Percentiles rank a stretch among this genome's conserved stretches.
Conservation (phyloP, 2,888 invertebrate genomes). For the Clostera curtula region DNA sequence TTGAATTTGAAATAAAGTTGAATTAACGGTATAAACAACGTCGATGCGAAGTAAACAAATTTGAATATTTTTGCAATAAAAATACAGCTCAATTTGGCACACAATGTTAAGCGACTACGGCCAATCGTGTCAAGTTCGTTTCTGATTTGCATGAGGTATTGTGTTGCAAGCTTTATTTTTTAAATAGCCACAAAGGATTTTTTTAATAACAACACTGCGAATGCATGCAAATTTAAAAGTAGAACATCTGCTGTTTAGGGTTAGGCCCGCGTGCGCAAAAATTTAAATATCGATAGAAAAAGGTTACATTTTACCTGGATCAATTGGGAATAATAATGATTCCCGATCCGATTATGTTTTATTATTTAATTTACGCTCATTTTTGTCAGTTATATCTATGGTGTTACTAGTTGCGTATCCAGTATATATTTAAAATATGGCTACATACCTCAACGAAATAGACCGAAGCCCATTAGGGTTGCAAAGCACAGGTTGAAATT, state of each 20-base stretch:
- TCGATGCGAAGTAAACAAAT: constrained; percentile 35
- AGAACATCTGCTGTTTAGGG: constrained; percentile 62
- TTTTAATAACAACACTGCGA: constrained; percentile 65
- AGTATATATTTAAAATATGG: too few relatives aligned
- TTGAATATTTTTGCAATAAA: constrained; percentile 20
- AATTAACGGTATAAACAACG: constrained; percentile 34
- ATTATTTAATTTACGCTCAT: too few relatives aligned
- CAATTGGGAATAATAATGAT: neutral
- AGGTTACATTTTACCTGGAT: constrained; percentile 18
- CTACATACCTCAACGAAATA: too few relatives aligned
- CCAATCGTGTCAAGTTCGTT: constrained; percentile 26
- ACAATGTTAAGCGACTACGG: constrained; percentile 18
- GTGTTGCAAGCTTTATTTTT: constrained; percentile 66
- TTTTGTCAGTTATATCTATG: too few relatives aligned
- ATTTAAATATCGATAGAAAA: constrained; percentile 26
- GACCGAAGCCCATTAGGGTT: too few relatives aligned
- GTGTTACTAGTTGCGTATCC: too few relatives aligned
- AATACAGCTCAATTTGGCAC: constrained; percentile 35
- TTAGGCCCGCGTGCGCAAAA: constrained; percentile 23
- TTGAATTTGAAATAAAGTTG: constrained; percentile 22
- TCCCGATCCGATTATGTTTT: too few relatives aligned
- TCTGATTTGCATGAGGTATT: constrained; percentile 73
- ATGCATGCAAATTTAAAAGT: constrained; percentile 51
- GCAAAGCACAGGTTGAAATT: too few relatives aligned
- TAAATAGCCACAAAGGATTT: constrained; percentile 72